These are phyloP conservation scores for Disparrhopalites patrizii DNA, from an alignment of 2,888 invertebrate genomes.

Conservation along the genomic window DNA sequence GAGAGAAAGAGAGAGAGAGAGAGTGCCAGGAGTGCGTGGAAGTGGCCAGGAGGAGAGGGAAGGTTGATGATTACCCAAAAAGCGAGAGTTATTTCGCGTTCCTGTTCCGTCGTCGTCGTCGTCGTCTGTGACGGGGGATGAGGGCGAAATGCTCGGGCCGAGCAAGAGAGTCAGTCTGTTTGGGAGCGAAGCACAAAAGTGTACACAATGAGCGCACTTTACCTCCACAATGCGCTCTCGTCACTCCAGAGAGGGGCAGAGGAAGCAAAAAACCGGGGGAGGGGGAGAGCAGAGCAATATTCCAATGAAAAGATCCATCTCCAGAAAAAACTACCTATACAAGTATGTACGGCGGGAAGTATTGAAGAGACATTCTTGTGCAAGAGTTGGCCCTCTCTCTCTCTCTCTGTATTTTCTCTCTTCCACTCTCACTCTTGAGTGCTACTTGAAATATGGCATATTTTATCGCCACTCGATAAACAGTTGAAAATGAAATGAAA, in stretches of 20 bases:
- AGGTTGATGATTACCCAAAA: not conserved
- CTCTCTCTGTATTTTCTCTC: not conserved
- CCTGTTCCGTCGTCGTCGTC: no score
- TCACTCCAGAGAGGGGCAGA: no score
- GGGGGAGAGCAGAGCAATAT: not conserved
- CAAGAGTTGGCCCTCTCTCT: not conserved
- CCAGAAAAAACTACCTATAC: not conserved
- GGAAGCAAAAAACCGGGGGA: no score
- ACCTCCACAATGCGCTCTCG: not conserved
- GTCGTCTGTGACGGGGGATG: not conserved
- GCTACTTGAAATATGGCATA: constrained; percentile 26
- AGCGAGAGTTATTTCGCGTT: no score
- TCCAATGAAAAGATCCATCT: constrained; percentile 17
- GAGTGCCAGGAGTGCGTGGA: no score
- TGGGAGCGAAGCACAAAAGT: not conserved
- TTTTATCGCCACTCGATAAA: constrained; percentile 29
- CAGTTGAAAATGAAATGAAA: constrained; percentile 31
- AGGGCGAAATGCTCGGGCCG: no score
- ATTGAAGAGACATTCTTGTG: not conserved
- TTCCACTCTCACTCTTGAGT: constrained; percentile 13
- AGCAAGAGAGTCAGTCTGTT: not conserved
- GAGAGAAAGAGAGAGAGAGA: not conserved
- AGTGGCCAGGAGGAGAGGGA: no score
- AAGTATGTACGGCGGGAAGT: not conserved
- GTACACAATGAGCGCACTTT: not conserved